Percentiles rank a stretch among this genome's conserved stretches.
Conservation (phyloP, 2,888 invertebrate species). For the Synergus gifuensis region DNA sequence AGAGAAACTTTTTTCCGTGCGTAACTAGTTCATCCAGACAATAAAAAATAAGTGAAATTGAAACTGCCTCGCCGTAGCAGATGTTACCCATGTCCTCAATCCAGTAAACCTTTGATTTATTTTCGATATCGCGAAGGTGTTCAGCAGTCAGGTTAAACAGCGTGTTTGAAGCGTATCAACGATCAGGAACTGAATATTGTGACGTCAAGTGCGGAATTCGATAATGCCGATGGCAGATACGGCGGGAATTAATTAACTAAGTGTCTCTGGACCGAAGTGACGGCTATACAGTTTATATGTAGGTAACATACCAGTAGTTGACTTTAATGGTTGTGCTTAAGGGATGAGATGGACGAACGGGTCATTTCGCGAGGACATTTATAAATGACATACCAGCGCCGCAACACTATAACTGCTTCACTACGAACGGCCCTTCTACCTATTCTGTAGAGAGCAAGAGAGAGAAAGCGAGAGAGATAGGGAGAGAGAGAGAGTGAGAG, state of each 20-base stretch:
- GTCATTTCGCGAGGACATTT: slow-evolving; percentile 76
- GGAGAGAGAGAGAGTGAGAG: slow-evolving; percentile 46
- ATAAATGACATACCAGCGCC: slow-evolving; percentile 75
- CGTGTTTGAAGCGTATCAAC: slow-evolving; percentile 20
- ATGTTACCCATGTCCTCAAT: slow-evolving; percentile 12
- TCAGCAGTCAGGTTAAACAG: slow-evolving; percentile 6
- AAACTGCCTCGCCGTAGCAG: neutral
- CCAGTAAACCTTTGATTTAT: slow-evolving; percentile 1
- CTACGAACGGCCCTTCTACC: slow-evolving; percentile 57
- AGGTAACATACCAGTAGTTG: slow-evolving; percentile 64
- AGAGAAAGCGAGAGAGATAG: slow-evolving; percentile 42
- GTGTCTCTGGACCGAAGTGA: slow-evolving; percentile 59
- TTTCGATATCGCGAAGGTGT: slow-evolving; percentile 18
- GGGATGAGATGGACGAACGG: slow-evolving; percentile 76
- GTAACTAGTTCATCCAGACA: no score
- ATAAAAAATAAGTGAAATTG: neutral
- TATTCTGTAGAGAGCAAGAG: slow-evolving; percentile 48
- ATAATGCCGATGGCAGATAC: slow-evolving; percentile 57
- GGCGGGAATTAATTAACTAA: slow-evolving; percentile 66
- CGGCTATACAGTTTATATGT: slow-evolving; percentile 62
- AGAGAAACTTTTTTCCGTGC: no score
- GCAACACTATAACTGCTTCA: slow-evolving; percentile 69
- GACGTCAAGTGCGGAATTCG: slow-evolving; percentile 49
- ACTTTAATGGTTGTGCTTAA: slow-evolving; percentile 75
- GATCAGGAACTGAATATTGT: slow-evolving; percentile 31